Percentiles rank a stretch among this genome's conserved stretches.
These are phyloP conservation scores for Rhincodon typus DNA, from an alignment of 2,797 vertebrate genomes.

Conservation along the genomic window DNA sequence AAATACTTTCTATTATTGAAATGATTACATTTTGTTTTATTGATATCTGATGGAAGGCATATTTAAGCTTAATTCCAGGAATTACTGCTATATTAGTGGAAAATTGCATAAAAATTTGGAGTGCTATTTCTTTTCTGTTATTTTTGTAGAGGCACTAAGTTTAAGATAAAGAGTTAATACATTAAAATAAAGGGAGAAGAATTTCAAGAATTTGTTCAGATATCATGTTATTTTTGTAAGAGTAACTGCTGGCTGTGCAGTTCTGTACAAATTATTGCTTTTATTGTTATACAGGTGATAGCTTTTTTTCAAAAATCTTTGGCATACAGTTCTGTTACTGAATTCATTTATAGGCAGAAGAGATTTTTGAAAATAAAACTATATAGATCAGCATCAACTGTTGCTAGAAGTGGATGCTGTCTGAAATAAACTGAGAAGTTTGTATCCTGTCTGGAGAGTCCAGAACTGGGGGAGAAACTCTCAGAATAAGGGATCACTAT, in stretches of 20 bases:
- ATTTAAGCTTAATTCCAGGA: background rate
- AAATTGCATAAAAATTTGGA: background rate
- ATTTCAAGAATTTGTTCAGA: background rate
- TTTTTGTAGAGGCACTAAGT: background rate
- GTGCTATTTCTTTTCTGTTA: background rate
- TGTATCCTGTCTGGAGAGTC: background rate
- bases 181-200: background rate
- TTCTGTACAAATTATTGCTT: background rate
- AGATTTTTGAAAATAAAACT: background rate
- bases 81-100: background rate
- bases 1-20: background rate
- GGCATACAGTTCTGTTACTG: background rate
- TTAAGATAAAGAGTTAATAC: background rate
- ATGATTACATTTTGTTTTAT: background rate
- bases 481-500: too few species aligned
- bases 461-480: background rate
- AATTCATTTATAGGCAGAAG: background rate
- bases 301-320: too few species aligned
- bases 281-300: background rate
- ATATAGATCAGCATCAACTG: background rate
- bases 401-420: background rate
- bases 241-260: background rate
- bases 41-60: background rate
- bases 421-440: background rate
- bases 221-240: background rate